Evolutionary conservation across 2,888 invertebrate genomes (phyloP), one percentile per base, ranked within the genome.

Genomic region (Trichopria drosophilae): DNA sequence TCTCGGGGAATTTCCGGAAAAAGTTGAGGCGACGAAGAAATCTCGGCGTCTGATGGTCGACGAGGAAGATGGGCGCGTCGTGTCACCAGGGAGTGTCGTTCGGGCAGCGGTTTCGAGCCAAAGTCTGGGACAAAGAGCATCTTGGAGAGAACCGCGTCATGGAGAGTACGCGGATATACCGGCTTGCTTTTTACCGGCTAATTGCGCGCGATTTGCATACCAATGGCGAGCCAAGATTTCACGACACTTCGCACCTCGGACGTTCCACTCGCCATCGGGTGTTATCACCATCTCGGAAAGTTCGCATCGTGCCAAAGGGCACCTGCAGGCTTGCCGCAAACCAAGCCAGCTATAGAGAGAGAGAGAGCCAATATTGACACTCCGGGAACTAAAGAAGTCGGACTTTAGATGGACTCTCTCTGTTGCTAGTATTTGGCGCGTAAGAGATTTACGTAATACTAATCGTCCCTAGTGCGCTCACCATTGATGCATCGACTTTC

Each of bases 401-500:
- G n/a, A n/a, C n/a, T n/a, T n/a, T n/a, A n/a, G n/a, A n/a, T n/a
- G n/a, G n/a, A n/a, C n/a, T n/a, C n/a, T n/a, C n/a, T n/a, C n/a
- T n/a, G n/a, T n/a, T n/a, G n/a, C n/a, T n/a, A n/a, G n/a, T n/a
- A n/a, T n/a, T n/a, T n/a, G n/a, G n/a, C n/a, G n/a, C n/a, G 29
- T 16, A 32, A 32, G 32, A 43, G 29, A 32, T 36, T 52, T 52
- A 41, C 50, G 53, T 50, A 54, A 54, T 42, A 45, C 45, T 46
- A 50, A 54, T 50, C 41, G 37, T 32, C 32, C 9, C 29, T 12
- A 7, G 7, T 36, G 41, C 31, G 37, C 42, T 46, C 46, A 37
- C 43, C 54, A 54, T 54, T 51, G 51, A 53, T 51, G 54, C 54
- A 54, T 51, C 51, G 43, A 51, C 34, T 40, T 47, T 43, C 39